phyloP scores from a whole-genome alignment of 1,140 invertebrate genomes.

The Ceratina japonica region DNA sequence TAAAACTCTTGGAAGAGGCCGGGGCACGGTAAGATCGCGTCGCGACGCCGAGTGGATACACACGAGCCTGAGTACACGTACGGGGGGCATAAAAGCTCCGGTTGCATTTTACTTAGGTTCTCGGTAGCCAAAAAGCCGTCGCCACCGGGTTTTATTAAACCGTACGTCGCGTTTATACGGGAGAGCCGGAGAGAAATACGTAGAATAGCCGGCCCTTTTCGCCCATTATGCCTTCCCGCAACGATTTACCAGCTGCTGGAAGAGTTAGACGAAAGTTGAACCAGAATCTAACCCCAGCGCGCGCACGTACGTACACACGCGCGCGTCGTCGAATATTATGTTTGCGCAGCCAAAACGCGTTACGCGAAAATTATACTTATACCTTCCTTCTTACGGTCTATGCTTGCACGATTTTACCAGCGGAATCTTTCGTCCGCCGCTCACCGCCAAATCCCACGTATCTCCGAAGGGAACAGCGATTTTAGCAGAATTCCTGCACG shows the following conservation, averaged over 20 bases:
- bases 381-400: not conserved
- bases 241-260: constrained; percentile 22
- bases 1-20: no score
- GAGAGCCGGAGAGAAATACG: not conserved
- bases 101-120: no score
- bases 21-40: no score
- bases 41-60: no score
- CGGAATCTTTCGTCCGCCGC: not conserved
- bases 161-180: no score
- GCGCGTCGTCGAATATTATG: constrained; percentile 1
- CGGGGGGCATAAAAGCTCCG: no score
- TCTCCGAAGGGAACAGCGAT: no score
- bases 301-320: no score
- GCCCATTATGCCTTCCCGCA: constrained; percentile 15
- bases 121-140: no score
- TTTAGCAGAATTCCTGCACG: no score
- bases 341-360: constrained; percentile 22
- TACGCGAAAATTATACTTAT: constrained; percentile 13
- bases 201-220: constrained; percentile 27
- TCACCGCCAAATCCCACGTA: not conserved
- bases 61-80: no score
- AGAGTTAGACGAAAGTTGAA: constrained; percentile 24
- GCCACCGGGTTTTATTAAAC: no score
- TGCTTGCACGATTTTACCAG: constrained; percentile 7
- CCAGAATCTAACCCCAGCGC: constrained; percentile 19